Evolutionary conservation across 2,888 invertebrate genomes (phyloP), one percentile per base, ranked within the genome.

Genomic region (Schizaphis graminum): DNA sequence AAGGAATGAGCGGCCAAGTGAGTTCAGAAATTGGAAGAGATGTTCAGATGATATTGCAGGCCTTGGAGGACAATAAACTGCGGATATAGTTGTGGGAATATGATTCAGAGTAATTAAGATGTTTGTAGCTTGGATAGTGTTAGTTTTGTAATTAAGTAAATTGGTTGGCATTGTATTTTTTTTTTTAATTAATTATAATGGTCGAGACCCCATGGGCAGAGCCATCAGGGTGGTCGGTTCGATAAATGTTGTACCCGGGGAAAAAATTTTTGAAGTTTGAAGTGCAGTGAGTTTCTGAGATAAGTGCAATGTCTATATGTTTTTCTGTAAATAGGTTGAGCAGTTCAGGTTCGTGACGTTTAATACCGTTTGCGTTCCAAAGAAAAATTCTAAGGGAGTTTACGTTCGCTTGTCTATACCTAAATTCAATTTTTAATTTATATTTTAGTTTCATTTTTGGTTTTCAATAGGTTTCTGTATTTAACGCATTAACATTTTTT

Each of bases 361-460:
- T 77, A 44, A 94, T 24, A 56, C 94, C 94, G 49, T 94, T 94
- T 61, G 94, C 85, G 61, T 94, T 94, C 94, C 94, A 94, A 57
- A 84, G 84, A 28, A 94, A 56, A 90, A 94, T 89, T 91, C n/a
- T 91, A 77, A 91, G 53, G 41, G 56, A 85, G 44, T 53, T 85
- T 85, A 85, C 2, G 41, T 85, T 91, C 41, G 84, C 26, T 85
- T 91, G 85, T 41, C 26, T 84, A 85, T 85, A n/a, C n/a, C 21
- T 77, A 35, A 21, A 77, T 77, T 77, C 8, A 5, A 21, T 35
- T 77, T 35, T 77, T 35, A 77, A 21, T 77, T 8, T 8, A 7
- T 77, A 35, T 77, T 67, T 5, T 13, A 16, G 35, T 77, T 77
- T 41, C 8, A 77, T 24, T 21, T 21, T 35, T 21, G 35, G 35